These are phyloP conservation scores for Phaenicophaeus curvirostris DNA, from an alignment of 2,797 vertebrate species.

Conservation along the genomic window DNA sequence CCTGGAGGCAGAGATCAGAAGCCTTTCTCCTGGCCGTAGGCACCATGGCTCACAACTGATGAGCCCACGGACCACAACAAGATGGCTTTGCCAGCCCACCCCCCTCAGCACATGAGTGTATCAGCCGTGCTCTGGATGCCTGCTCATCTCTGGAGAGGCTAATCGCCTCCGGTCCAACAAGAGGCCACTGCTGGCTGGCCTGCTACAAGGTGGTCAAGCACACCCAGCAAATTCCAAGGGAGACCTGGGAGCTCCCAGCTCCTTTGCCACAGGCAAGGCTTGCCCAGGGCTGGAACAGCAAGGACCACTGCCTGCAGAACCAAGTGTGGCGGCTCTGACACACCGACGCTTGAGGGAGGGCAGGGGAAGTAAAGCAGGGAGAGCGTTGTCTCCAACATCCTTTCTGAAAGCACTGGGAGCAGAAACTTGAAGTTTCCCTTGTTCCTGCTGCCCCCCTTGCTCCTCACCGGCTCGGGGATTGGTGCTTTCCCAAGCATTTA, in stretches of 20 bases:
- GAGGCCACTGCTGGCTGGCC: background rate
- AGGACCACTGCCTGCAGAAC: background rate
- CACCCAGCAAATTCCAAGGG: accelerated
- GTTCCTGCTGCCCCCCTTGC: background rate
- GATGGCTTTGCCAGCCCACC: background rate
- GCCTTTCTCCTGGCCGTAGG: background rate
- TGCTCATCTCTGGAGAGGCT: too few species aligned
- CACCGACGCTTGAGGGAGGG: background rate
- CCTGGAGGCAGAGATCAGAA: background rate
- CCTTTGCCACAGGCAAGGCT: background rate
- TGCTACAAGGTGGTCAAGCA: background rate
- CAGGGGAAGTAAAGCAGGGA: background rate
- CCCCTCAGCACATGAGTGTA: background rate
- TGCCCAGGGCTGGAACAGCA: background rate
- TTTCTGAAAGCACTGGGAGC: background rate
- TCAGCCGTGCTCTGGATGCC: too few species aligned
- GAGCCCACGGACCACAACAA: accelerated
- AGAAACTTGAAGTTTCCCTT: background rate
- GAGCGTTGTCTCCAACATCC: background rate
- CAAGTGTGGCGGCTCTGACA: accelerated
- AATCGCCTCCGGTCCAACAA: background rate
- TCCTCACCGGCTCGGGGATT: background rate
- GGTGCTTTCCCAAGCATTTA: background rate
- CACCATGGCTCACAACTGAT: accelerated
- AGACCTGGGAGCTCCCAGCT: background rate